Evolutionary conservation across 2,797 vertebrate species (phyloP), one percentile per base, ranked within the genome.

Genomic region (Brotula barbata): DNA sequence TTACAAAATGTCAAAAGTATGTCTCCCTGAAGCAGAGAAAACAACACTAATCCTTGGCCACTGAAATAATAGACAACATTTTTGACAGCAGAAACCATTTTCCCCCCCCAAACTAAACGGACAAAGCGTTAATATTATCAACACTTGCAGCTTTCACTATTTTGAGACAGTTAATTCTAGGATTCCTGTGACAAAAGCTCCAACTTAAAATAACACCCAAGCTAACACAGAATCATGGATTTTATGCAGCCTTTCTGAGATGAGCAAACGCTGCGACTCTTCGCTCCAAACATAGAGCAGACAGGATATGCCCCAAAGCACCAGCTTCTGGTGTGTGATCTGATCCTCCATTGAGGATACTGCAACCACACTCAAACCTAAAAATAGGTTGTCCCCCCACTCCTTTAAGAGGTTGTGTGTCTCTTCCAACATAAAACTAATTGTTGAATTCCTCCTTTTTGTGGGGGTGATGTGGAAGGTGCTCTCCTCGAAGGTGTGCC

Each of bases 21-120:
- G 68, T 64, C 65, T 78, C 44, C 59, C 41, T 65, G 76, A 84
- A 80, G 87, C 70, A 53, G 50, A 68, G 58, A 75, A 71, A 73
- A 77, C 23, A 73, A 85, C 60, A 68, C 58, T 68, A 78, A 83
- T 86, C 82, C 84, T 83, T 86, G 82, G 80, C 83, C 49, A 65
- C 65, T 81, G 58, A 78, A 73, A 69, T 81, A 45, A 67, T 28
- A 60, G 61, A 78, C 75, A 73, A 77, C 53, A 75, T 84, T 78
- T 85, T 83, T 85, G 84, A 85, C 80, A 85, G 71, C 78, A 79
- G 43, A 81, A 78, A 62, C 42, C 20, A 31, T 53, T 70, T 56
- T 33, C 68, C 48, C 58, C 55, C 31, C 33, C 34, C 13, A 64
- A 81, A 78, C 56, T 74, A 77, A 81, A 80, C 23, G 70, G 76